Conservation (phyloP, 2,797 vertebrate species). For the Iguana delicatissima region DNA sequence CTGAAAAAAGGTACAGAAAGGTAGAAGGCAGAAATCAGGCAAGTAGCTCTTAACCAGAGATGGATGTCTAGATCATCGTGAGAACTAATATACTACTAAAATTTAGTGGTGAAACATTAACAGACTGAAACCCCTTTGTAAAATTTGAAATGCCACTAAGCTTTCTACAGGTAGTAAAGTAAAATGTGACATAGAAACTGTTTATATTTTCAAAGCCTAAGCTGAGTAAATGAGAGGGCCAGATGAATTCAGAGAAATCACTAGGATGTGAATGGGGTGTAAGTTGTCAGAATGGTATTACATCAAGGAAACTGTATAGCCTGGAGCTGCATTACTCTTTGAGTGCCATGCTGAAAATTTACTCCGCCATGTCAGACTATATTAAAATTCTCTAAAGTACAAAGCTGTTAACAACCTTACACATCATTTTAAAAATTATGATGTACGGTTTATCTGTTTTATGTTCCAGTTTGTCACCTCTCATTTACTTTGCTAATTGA, state of each 20-base stretch:
- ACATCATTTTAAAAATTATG: constrained; percentile 51
- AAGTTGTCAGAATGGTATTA: constrained; percentile 40
- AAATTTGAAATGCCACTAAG: constrained; percentile 58
- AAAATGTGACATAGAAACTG: constrained; percentile 61
- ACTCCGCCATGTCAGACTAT: constrained; percentile 12
- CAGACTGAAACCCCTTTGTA: constrained; percentile 58
- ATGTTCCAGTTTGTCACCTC: constrained; percentile 51
- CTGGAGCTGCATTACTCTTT: constrained; percentile 24
- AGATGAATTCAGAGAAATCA: constrained; percentile 50
- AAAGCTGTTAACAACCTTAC: constrained; percentile 45
- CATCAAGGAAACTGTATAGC: constrained; percentile 5
- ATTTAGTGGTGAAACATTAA: constrained; percentile 68
- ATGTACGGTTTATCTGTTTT: constrained; percentile 63
- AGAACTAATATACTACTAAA: constrained; percentile 78
- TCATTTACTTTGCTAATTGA: constrained; percentile 52
- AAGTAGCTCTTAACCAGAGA: constrained; percentile 75
- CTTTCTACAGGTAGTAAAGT: constrained; percentile 61
- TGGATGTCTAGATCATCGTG: constrained; percentile 69
- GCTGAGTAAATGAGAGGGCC: constrained; percentile 56
- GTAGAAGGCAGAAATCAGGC: constrained; percentile 76
- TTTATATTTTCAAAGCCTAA: constrained; percentile 63
- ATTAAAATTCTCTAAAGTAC: constrained; percentile 11
- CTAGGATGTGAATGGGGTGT: neutral
- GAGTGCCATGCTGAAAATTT: constrained; percentile 31
- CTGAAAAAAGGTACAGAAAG: constrained; percentile 79